A percentile compares a stretch with the other conserved stretches of the same genome.
Evolutionary conservation across 2,888 invertebrate genomes (phyloP).

Genomic region (Spodoptera picta): DNA sequence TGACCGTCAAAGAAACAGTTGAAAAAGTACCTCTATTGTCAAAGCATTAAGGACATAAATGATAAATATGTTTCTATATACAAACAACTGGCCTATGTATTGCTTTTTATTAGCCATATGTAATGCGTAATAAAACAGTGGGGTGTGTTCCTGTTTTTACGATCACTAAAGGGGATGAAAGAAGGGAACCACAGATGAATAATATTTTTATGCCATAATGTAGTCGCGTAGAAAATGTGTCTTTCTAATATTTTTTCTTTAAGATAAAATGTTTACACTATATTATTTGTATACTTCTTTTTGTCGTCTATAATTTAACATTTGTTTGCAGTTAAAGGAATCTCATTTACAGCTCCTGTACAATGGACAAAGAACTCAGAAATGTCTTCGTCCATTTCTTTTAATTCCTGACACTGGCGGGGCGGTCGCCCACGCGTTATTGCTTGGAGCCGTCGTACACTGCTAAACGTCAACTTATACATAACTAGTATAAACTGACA

Average conservation of each 20-base stretch:
- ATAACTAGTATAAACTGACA: too few species aligned
- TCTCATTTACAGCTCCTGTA: slow-evolving; percentile 57
- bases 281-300: not conserved
- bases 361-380: slow-evolving; percentile 58
- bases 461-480: too few species aligned
- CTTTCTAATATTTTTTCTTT: slow-evolving; percentile 3
- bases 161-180: slow-evolving; percentile 54
- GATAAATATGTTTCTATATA: slow-evolving; percentile 32
- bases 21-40: slow-evolving; percentile 46
- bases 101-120: slow-evolving; percentile 70
- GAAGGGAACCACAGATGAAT: slow-evolving; percentile 41
- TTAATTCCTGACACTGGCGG: slow-evolving; percentile 61
- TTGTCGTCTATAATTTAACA: too few species aligned
- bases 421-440: slow-evolving; percentile 52
- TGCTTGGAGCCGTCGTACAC: slow-evolving; percentile 3
- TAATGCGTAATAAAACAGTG: slow-evolving; percentile 70
- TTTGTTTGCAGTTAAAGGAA: slow-evolving; percentile 38
- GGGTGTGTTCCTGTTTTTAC: slow-evolving; percentile 68
- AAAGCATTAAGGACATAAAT: slow-evolving; percentile 41
- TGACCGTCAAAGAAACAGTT: slow-evolving; percentile 46
- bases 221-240: slow-evolving; percentile 31
- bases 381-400: slow-evolving; percentile 64
- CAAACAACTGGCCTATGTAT: slow-evolving; percentile 47
- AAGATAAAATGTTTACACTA: not conserved
- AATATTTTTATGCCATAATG: slow-evolving; percentile 43